Conservation (phyloP, 2,113 vertebrate species). For the Hassar affinis region DNA sequence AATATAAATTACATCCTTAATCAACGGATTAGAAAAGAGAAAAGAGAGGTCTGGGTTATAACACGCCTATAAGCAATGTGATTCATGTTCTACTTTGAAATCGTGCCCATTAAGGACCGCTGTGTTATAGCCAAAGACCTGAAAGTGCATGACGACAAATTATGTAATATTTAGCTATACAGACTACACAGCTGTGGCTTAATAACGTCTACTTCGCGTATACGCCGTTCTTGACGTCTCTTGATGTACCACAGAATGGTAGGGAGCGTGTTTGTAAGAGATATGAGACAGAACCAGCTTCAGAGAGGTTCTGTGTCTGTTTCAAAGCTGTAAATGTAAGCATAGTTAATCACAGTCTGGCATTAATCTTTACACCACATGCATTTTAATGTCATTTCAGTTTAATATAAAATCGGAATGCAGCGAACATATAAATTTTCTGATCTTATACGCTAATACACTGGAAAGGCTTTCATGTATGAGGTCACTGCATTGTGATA, state of each 20-base stretch:
- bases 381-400: background rate
- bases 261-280: background rate
- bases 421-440: background rate
- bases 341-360: background rate
- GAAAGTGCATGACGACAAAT: background rate
- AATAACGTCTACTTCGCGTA: background rate
- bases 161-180: background rate
- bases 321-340: background rate
- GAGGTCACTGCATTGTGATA: background rate
- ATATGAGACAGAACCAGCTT: background rate
- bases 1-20: background rate
- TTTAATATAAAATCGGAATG: background rate
- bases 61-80: background rate
- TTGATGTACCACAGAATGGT: background rate
- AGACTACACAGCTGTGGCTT: background rate
- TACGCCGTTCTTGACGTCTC: background rate
- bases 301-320: background rate
- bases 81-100: background rate
- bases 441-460: background rate
- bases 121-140: background rate
- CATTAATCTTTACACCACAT: background rate
- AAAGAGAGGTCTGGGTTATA: background rate
- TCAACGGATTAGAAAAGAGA: background rate
- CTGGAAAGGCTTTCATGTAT: background rate
- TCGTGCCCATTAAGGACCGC: background rate